Conservation (phyloP, 2,113 vertebrate genomes). For the Pterocles gutturalis region DNA sequence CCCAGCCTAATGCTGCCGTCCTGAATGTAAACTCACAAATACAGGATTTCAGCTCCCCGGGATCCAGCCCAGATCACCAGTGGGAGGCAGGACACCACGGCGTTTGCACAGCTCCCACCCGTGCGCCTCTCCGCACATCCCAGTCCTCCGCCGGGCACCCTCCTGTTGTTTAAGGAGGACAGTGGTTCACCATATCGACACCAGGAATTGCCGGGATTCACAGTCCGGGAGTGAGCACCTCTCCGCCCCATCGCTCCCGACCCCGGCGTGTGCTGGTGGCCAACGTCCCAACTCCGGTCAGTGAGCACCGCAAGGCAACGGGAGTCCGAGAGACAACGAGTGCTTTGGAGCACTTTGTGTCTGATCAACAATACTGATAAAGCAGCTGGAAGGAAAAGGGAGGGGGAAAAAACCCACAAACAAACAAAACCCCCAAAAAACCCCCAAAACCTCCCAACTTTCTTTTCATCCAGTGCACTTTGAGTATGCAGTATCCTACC, state of each 20-base stretch:
- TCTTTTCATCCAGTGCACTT: background rate
- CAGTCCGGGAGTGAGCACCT: fast-evolving
- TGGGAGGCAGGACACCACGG: background rate
- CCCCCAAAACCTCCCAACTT: too few species aligned
- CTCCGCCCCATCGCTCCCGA: background rate
- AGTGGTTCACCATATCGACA: background rate
- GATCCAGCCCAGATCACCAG: background rate
- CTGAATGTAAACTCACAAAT: background rate
- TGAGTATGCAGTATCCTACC: background rate
- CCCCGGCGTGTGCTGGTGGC: fast-evolving
- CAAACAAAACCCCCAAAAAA: too few species aligned
- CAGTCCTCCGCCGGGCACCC: background rate
- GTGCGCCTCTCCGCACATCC: fast-evolving
- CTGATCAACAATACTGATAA: background rate
- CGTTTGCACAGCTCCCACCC: background rate
- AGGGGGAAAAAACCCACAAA: background rate
- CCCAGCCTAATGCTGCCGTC: background rate
- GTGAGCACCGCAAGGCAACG: background rate
- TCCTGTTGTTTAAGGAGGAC: background rate
- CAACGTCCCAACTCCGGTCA: background rate
- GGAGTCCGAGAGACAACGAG: background rate
- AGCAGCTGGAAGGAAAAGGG: background rate
- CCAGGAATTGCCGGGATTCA: background rate
- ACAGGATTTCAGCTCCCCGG: background rate
- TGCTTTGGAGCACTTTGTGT: background rate